phyloP scores from a whole-genome alignment of 1,140 invertebrate species.

The Epicauta chinensis region DNA sequence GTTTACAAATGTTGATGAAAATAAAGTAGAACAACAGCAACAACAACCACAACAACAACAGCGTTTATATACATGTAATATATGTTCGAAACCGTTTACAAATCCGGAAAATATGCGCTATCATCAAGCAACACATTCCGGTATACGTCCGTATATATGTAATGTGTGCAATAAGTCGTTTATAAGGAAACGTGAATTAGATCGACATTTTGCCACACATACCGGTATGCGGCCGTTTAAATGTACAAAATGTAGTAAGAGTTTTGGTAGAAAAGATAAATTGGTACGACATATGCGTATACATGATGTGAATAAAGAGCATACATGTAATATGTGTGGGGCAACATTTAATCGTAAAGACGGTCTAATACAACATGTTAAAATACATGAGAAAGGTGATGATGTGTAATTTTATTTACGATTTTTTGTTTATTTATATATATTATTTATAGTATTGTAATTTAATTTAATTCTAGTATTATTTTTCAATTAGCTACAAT shows the following conservation, averaged over 20 bases:
- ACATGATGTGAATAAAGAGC: conserved; percentile 44
- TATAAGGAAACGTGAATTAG: conserved; percentile 55
- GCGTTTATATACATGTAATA: conserved; percentile 41
- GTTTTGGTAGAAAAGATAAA: conserved; percentile 60
- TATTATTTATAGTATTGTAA: background rate
- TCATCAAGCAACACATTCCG: conserved; percentile 32
- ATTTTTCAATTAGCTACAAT: background rate
- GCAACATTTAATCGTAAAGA: conserved; percentile 33
- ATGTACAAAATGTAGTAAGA: conserved; percentile 55
- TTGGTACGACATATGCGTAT: conserved; percentile 56
- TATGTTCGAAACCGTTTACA: conserved; percentile 49
- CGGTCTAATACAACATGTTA: conserved; percentile 32
- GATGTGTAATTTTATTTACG: background rate
- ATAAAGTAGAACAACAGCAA: background rate
- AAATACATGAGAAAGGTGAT: conserved; percentile 22
- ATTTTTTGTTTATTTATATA: background rate
- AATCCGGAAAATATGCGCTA: conserved; percentile 36
- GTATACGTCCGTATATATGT: conserved; percentile 44
- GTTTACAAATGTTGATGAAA: conserved; percentile 24
- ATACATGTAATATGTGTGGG: conserved; percentile 28
- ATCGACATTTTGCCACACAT: conserved; percentile 55
- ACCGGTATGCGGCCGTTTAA: conserved; percentile 54
- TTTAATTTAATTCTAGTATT: background rate
- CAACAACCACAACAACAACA: background rate
- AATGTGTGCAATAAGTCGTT: conserved; percentile 58